Base-by-base conservation (phyloP, 2,888 invertebrate genomes). In the Lepidochrysops patricia region DNA sequence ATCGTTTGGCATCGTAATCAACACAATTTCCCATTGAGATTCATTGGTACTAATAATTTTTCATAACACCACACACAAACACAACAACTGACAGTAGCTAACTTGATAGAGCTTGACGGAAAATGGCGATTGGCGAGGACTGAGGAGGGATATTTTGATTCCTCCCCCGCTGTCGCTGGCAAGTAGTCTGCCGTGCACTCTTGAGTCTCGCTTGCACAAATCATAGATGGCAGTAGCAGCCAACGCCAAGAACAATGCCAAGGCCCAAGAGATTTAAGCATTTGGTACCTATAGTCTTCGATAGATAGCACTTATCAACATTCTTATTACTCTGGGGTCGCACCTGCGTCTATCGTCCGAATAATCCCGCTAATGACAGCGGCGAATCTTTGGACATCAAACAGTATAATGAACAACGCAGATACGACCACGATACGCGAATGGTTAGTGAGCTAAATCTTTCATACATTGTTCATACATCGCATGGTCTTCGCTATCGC, bases 61-160 rank as follows among this genome's bases (percentile, higher is more conserved):
- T 85, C 88, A 87, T 84, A 84, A 85, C 84, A 87, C 86, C 79
- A 80, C 81, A 86, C 87, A 89, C 87, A 88, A 89, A 89, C 89
- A 89, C 86, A 80, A 73, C 88, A 84, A 84, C 83, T 89, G 88
- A 86, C 89, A 88, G 88, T 82, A 85, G 82, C 84, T 81, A 79
- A 84, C 88, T 87, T 84, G 86, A 84, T 84, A 80, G 83, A 74
- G 85, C 79, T 83, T 85, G 84, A 85, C 85, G 82, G 83, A 84
- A 88, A 88, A 88, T 88, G 86, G 84, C 84, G 86, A 84, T 80
- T 81, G 77, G 77, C 77, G 76, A 68, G 66, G 66, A 66, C 63
- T 64, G 61, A 63, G 63, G 63, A 72, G 54, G 54, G 54, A 27
- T 54, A 52, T 52, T 54, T 54, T 32, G 52, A 29, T 52, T 29